A percentile compares a stretch with the other conserved stretches of the same genome.
Evolutionary conservation across 2,888 invertebrate genomes (phyloP).

Genomic region (Philaethria dido): DNA sequence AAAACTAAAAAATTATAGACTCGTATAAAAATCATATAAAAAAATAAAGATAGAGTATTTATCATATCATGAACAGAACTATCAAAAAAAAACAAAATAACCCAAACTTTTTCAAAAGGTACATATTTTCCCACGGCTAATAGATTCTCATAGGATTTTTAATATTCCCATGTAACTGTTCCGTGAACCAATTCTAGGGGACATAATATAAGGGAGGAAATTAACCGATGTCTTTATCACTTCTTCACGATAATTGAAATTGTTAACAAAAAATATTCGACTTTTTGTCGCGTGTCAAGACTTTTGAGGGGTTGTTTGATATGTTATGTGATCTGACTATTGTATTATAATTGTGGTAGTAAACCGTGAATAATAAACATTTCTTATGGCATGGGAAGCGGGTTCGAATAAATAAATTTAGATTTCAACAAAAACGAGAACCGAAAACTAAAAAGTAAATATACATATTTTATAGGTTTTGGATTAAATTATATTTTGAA

Average conservation of each 20-base stretch:
- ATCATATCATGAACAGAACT: no score
- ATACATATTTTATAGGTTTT: no score
- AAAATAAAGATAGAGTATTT: no score
- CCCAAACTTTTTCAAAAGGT: neutral
- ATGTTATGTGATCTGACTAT: no score
- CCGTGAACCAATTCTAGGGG: slow-evolving; percentile 25
- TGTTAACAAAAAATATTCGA: neutral
- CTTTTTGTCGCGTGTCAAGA: slow-evolving; percentile 20
- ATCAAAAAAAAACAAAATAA: neutral
- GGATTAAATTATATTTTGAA: no score
- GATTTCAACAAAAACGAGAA: no score
- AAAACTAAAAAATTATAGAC: no score
- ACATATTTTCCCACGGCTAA: slow-evolving; percentile 20
- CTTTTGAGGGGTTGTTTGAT: slow-evolving; percentile 1
- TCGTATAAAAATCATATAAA: no score
- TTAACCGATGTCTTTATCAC: slow-evolving; percentile 9
- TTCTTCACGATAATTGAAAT: slow-evolving; percentile 1
- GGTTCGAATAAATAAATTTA: no score
- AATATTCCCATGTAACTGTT: slow-evolving; percentile 28
- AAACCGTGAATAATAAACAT: no score
- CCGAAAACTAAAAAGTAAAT: no score
- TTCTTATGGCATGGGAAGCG: no score
- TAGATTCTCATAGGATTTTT: slow-evolving; percentile 17
- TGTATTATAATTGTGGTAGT: neutral
- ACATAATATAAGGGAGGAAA: neutral